A percentile compares a stretch with the other conserved stretches of the same genome.
Evolutionary conservation across 2,797 vertebrate species (phyloP).

Genomic region (Graptemys geographica): DNA sequence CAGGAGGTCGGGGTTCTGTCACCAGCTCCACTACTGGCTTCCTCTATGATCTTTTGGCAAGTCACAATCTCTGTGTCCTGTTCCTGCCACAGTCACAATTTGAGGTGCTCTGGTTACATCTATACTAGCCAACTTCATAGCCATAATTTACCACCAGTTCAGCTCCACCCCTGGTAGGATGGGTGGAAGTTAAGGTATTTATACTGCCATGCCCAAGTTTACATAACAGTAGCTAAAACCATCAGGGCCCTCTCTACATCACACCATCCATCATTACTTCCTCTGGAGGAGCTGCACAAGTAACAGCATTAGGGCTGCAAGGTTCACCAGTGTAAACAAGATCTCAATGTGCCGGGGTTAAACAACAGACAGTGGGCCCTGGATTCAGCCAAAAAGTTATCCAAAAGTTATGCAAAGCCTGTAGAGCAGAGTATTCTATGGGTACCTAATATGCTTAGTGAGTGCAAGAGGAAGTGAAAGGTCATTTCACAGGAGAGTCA

Average conservation of each 20-base stretch:
- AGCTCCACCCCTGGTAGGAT: not conserved
- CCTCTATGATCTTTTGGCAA: not conserved
- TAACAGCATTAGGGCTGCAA: not conserved
- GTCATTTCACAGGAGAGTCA: not conserved
- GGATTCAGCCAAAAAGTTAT: conserved; percentile 15
- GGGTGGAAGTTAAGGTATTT: not conserved
- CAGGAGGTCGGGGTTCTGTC: not conserved
- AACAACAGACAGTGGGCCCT: not conserved
- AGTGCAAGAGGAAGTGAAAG: not conserved
- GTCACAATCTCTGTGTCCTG: not conserved
- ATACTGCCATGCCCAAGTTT: not conserved
- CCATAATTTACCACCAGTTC: not conserved
- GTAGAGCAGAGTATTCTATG: not conserved
- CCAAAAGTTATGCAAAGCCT: not conserved
- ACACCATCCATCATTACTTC: not conserved
- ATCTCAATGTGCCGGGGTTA: not conserved
- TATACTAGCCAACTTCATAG: not conserved
- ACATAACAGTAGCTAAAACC: not conserved
- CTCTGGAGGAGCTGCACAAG: not conserved
- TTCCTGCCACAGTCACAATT: not conserved
- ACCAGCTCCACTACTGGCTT: not conserved
- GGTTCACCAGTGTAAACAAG: not conserved
- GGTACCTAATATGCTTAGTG: not conserved
- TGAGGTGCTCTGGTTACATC: not conserved
- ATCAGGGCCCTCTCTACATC: not conserved